Percentiles rank a stretch among this genome's conserved stretches.
Conservation (phyloP, 2,888 invertebrate species). For the Theodoxus fluviatilis region DNA sequence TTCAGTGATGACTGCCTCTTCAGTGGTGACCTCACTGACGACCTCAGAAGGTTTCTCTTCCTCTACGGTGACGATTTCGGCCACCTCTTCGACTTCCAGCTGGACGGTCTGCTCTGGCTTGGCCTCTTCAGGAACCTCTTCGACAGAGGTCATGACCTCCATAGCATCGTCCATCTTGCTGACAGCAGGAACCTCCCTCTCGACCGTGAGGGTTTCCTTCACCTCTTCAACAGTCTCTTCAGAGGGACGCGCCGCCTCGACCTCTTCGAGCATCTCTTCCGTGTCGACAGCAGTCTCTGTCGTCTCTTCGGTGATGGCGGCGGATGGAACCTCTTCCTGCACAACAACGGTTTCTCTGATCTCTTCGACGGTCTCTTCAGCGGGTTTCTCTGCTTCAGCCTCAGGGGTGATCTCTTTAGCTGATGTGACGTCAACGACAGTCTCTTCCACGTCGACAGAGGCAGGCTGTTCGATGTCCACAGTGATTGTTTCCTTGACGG, state of each 20-base stretch:
- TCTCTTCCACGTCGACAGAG: conserved; percentile 15
- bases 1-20: too few relatives aligned
- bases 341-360: conserved; percentile 29
- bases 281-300: conserved; percentile 29
- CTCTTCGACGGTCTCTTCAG: conserved; percentile 34
- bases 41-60: too few relatives aligned
- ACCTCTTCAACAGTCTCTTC: conserved; percentile 33
- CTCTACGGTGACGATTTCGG: too few relatives aligned
- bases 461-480: conserved; percentile 1
- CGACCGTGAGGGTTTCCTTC: conserved; percentile 23
- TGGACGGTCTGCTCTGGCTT: too few relatives aligned
- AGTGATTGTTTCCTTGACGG: conserved; percentile 19
- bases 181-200: conserved; percentile 24
- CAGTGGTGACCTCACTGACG: too few relatives aligned
- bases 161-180: too few relatives aligned
- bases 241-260: conserved; percentile 29
- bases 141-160: too few relatives aligned
- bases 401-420: conserved; percentile 21
- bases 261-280: conserved; percentile 31
- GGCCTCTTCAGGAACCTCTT: conserved; percentile 24
- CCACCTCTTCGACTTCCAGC: too few relatives aligned
- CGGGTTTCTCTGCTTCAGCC: conserved; percentile 30
- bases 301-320: conserved; percentile 30
- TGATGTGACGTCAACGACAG: conserved; percentile 23
- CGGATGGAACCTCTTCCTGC: conserved; percentile 31